These are phyloP conservation scores for Rhinolophus sinicus DNA, from an alignment of 2,113 vertebrate species.

Conservation along the genomic window DNA sequence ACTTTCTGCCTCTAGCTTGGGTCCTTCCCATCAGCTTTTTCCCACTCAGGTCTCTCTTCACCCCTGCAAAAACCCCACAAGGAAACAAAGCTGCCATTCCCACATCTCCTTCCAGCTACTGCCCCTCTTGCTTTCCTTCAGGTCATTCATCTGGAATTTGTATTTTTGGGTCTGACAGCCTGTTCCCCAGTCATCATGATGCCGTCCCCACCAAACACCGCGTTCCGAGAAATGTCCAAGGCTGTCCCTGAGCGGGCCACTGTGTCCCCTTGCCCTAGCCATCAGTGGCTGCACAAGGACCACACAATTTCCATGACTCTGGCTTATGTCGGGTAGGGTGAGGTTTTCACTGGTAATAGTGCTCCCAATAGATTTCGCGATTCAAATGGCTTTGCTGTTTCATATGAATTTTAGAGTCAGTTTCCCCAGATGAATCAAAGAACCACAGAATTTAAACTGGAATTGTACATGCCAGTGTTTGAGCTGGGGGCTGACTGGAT, in stretches of 20 bases:
- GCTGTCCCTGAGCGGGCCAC: background rate
- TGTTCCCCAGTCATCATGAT: rapidly evolving
- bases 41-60: background rate
- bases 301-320: background rate
- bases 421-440: background rate
- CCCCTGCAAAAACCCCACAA: background rate
- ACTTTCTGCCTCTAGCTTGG: background rate
- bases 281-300: background rate
- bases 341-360: background rate
- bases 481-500: background rate
- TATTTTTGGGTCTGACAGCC: background rate
- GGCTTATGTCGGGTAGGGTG: background rate
- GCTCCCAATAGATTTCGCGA: background rate
- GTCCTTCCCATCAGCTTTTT: background rate
- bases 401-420: background rate
- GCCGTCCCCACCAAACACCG: background rate
- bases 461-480: background rate
- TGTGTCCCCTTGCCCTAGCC: rapidly evolving
- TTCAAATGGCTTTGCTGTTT: background rate
- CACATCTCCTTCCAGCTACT: too few species aligned
- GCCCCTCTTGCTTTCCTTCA: background rate
- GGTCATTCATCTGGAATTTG: background rate
- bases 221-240: background rate
- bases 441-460: background rate
- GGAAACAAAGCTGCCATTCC: background rate